A percentile compares a stretch with the other conserved stretches of the same genome.
Conservation (phyloP, 1,140 invertebrate genomes). For the Polyergus mexicanus region DNA sequence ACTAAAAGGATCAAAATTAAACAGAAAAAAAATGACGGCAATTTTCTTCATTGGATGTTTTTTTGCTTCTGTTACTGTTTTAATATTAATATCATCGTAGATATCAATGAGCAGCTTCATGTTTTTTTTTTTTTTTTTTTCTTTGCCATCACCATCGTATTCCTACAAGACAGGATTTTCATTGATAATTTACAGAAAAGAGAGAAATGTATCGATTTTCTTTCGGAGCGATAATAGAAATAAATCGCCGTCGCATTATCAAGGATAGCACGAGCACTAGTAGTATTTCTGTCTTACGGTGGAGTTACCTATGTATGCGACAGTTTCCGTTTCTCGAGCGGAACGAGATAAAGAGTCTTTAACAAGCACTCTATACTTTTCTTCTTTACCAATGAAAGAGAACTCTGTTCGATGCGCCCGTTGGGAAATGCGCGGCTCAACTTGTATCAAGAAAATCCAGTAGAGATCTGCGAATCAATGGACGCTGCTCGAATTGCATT, state of each 20-base stretch:
- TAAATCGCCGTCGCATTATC: constrained; percentile 32
- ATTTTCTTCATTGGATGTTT: too few species aligned
- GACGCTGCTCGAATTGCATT: constrained; percentile 8
- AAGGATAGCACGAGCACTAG: constrained; percentile 20
- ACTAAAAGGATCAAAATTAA: too few species aligned
- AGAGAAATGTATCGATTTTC: background rate
- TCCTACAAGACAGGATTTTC: background rate
- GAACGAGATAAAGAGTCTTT: constrained; percentile 74
- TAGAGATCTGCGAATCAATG: background rate
- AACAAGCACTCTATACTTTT: constrained; percentile 75
- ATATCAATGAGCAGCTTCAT: too few species aligned
- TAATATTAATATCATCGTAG: too few species aligned
- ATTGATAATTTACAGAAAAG: background rate
- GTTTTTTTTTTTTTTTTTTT: too few species aligned
- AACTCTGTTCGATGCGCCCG: constrained; percentile 43
- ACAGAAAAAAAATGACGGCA: too few species aligned
- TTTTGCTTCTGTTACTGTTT: too few species aligned
- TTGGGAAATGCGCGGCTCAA: constrained; percentile 38
- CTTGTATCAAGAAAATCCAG: constrained; percentile 34
- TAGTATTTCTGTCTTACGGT: constrained; percentile 50
- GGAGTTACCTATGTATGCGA: constrained; percentile 51
- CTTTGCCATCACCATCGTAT: background rate
- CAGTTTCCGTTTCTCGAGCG: constrained; percentile 68
- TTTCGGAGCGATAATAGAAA: constrained; percentile 26
- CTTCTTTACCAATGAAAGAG: constrained; percentile 66